Evolutionary conservation across 2,888 invertebrate genomes (phyloP).

Genomic region (Drosophila anomelani): DNA sequence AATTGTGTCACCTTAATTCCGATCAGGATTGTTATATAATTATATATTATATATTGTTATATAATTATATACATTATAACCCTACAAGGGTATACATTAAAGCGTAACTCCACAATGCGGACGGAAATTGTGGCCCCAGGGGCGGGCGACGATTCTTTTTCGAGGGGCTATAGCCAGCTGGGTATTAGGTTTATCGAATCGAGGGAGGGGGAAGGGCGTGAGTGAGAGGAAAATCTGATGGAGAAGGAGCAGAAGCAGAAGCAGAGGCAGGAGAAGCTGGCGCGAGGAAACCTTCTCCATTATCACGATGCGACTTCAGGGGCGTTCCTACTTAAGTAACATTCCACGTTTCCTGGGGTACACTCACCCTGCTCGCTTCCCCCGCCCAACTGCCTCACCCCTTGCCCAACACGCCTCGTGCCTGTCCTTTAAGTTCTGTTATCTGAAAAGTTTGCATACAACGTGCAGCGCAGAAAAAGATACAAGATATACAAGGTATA

Average conservation of each 20-base stretch:
- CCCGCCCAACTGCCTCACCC: slow-evolving; percentile 2
- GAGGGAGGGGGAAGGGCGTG: neutral
- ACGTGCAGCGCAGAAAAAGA: slow-evolving; percentile 21
- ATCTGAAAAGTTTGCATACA: slow-evolving; percentile 39
- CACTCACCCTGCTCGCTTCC: slow-evolving; percentile 3
- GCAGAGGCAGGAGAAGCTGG: neutral
- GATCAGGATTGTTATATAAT: neutral
- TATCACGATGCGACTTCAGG: slow-evolving; percentile 67
- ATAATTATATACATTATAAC: neutral
- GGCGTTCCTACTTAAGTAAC: slow-evolving; percentile 73
- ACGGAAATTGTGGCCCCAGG: slow-evolving; percentile 27
- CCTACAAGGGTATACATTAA: neutral
- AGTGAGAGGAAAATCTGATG: neutral
- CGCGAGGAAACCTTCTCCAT: slow-evolving; percentile 47
- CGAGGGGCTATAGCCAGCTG: neutral
- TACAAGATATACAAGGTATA: slow-evolving; percentile 19
- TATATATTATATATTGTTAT: neutral
- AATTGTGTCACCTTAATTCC: neutral
- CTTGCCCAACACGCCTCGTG: slow-evolving; percentile 3
- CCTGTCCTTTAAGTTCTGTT: slow-evolving; percentile 7
- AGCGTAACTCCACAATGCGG: slow-evolving; percentile 58
- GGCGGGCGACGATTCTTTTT: slow-evolving; percentile 6
- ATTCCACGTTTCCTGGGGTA: slow-evolving; percentile 67
- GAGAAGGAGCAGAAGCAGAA: neutral
- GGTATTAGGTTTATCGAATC: neutral